Percentiles rank a stretch among this genome's conserved stretches.
Evolutionary conservation across 2,113 vertebrate species (phyloP).

Genomic region (Craseonycteris thonglongyai): DNA sequence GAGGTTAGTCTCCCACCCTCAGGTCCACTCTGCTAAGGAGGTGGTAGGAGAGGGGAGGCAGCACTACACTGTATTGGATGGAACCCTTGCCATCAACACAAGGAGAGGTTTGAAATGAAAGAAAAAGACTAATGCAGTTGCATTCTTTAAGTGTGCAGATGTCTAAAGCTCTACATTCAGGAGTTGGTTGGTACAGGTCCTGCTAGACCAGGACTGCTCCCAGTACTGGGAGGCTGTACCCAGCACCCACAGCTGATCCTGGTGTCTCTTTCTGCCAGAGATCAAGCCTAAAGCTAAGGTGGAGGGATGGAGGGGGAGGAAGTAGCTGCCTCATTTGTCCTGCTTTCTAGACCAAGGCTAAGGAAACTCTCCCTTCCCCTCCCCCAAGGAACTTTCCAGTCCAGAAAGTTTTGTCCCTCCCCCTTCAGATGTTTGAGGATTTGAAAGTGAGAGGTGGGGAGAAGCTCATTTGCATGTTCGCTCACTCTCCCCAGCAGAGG

Average conservation of each 20-base stretch:
- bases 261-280: not conserved
- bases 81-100: not conserved
- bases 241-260: not conserved
- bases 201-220: too few species aligned
- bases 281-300: not conserved
- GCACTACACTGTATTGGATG: not conserved
- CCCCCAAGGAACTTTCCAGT: slow-evolving; percentile 31
- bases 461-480: slow-evolving; percentile 58
- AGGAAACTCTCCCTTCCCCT: not conserved
- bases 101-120: not conserved
- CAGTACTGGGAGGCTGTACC: not conserved
- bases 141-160: not conserved
- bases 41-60: not conserved
- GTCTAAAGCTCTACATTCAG: not conserved
- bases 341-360: not conserved
- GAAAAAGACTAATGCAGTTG: not conserved
- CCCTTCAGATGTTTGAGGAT: slow-evolving; percentile 62
- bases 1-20: not conserved
- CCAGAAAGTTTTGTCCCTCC: slow-evolving; percentile 33
- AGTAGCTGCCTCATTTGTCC: not conserved
- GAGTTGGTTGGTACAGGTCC: not conserved
- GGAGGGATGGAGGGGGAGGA: not conserved
- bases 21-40: not conserved
- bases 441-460: slow-evolving; percentile 71
- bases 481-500: slow-evolving; percentile 50